phyloP scores from a whole-genome alignment of 1,140 invertebrate genomes.

The Manduca sexta region DNA sequence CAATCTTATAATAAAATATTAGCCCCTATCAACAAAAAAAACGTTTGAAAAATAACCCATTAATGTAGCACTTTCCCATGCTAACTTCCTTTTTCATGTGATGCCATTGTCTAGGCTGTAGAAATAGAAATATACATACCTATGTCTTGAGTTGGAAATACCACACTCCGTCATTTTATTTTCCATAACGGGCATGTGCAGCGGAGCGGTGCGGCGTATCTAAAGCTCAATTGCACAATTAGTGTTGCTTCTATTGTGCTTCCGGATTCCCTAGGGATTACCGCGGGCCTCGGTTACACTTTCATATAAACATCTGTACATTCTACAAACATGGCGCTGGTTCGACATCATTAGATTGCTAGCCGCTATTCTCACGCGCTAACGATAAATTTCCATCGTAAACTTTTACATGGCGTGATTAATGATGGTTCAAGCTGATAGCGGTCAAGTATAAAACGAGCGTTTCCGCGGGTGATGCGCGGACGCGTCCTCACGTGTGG shows the following conservation, averaged over 20 bases:
- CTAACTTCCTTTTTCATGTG: too few relatives aligned
- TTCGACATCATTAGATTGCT: conserved; percentile 1
- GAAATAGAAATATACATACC: too few relatives aligned
- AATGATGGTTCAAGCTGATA: conserved; percentile 7
- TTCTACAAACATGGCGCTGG: background rate
- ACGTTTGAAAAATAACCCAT: too few relatives aligned
- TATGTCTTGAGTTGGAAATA: too few relatives aligned
- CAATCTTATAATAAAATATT: too few relatives aligned
- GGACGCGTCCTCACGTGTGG: conserved; percentile 5
- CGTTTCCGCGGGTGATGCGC: conserved; percentile 15
- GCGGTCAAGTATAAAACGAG: conserved; percentile 5
- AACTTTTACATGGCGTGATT: conserved; percentile 3
- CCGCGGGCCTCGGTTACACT: conserved; percentile 11
- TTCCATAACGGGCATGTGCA: conserved; percentile 6
- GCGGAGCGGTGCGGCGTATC: conserved; percentile 25
- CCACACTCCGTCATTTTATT: background rate
- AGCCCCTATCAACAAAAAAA: too few relatives aligned
- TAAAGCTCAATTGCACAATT: conserved; percentile 57
- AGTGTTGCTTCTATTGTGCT: conserved; percentile 32
- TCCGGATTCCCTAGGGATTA: conserved; percentile 57
- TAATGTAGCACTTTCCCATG: too few relatives aligned
- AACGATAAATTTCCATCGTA: conserved; percentile 8
- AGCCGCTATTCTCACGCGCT: background rate
- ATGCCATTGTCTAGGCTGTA: too few relatives aligned
- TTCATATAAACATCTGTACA: conserved; percentile 3